These are phyloP conservation scores for Macrotis lagotis DNA, from an alignment of 2,113 vertebrate genomes.

Conservation along the genomic window DNA sequence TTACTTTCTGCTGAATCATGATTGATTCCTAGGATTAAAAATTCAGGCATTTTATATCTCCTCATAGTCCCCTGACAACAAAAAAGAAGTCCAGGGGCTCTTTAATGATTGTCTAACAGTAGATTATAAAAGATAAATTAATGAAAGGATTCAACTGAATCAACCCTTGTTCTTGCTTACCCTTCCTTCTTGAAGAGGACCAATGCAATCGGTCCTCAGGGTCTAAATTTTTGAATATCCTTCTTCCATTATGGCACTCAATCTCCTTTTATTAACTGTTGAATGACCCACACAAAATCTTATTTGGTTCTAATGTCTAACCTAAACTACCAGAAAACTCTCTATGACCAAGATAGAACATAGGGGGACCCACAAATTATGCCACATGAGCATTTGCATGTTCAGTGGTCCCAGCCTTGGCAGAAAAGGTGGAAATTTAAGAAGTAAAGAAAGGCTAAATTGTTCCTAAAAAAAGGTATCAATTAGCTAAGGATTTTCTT, in stretches of 20 bases:
- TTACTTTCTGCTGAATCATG: neutral
- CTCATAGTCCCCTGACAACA: neutral
- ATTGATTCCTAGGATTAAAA: neutral
- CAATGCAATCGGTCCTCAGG: neutral
- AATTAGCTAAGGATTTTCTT: neutral
- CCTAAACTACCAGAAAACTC: neutral
- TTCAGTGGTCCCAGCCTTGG: neutral
- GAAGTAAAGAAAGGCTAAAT: constrained; percentile 40
- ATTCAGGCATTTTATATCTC: neutral
- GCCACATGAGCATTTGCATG: neutral
- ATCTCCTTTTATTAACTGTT: neutral
- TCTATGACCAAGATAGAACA: neutral
- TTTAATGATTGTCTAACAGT: neutral
- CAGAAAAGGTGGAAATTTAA: neutral
- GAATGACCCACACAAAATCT: neutral
- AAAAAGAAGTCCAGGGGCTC: neutral
- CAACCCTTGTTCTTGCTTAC: neutral
- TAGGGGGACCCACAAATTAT: neutral
- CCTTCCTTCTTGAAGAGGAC: neutral
- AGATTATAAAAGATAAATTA: neutral
- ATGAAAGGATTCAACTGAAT: neutral
- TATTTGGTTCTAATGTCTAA: neutral
- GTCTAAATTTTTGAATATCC: neutral
- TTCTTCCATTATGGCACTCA: neutral
- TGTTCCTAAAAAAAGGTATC: constrained; percentile 34